Percentiles rank a stretch among this genome's conserved stretches.
Conservation (phyloP, 2,888 invertebrate species). For the Harpalus rufipes region DNA sequence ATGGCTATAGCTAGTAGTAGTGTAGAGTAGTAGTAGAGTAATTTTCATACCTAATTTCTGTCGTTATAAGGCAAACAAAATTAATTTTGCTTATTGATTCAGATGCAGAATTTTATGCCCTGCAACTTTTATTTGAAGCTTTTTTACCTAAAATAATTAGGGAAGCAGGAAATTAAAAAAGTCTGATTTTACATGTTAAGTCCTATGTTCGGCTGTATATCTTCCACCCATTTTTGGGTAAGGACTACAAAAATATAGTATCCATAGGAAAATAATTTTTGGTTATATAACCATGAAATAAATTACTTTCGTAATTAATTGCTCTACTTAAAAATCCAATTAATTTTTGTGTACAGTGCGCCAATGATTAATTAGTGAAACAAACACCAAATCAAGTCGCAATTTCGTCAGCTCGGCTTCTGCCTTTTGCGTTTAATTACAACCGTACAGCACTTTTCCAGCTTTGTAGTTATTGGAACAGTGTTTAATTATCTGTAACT, state of each 20-base stretch:
- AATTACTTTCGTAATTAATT: neutral
- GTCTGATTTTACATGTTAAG: too few species aligned
- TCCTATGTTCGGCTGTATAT: too few species aligned
- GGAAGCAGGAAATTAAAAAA: too few species aligned
- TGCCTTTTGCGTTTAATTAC: neutral
- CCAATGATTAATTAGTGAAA: neutral
- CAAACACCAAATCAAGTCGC: neutral
- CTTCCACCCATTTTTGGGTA: neutral
- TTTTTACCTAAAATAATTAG: too few species aligned
- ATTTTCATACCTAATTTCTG: too few species aligned
- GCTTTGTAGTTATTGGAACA: neutral
- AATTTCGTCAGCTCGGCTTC: neutral
- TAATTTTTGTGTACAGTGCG: neutral
- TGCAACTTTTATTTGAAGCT: too few species aligned
- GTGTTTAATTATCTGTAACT: constrained; percentile 35
- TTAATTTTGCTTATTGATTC: too few species aligned
- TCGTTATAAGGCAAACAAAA: too few species aligned
- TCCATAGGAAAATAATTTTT: neutral
- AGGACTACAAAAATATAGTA: neutral
- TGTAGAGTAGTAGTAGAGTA: too few species aligned
- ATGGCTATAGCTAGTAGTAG: too few species aligned
- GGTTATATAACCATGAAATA: neutral
- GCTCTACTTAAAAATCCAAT: neutral
- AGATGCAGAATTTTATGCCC: too few species aligned
- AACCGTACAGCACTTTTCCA: neutral